Evolutionary conservation across 2,888 invertebrate genomes (phyloP).

Genomic region (Diadromus collaris): DNA sequence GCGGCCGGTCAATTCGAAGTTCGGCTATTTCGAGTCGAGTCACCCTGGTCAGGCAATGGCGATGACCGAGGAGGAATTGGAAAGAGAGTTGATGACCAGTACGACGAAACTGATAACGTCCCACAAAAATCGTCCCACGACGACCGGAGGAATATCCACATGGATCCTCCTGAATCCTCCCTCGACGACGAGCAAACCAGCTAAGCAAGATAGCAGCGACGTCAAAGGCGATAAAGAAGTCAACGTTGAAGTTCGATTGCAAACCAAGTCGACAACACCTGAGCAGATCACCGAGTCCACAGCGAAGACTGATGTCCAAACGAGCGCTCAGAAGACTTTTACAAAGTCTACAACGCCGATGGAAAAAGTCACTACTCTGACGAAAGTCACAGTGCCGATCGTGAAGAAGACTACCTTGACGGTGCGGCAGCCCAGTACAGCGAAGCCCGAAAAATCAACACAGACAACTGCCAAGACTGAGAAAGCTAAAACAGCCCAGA

Average conservation of each 20-base stretch:
- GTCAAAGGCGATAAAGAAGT: slow-evolving; percentile 14
- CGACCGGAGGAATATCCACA: slow-evolving; percentile 87
- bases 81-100: slow-evolving; percentile 79
- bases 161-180: slow-evolving; percentile 87
- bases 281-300: slow-evolving; percentile 38
- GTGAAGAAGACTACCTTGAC: slow-evolving; percentile 52
- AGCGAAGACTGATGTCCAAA: slow-evolving; percentile 52
- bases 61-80: slow-evolving; percentile 84
- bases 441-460: slow-evolving; percentile 39
- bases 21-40: slow-evolving; percentile 75
- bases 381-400: slow-evolving; percentile 33
- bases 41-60: slow-evolving; percentile 87
- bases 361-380: slow-evolving; percentile 54
- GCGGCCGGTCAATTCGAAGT: slow-evolving; percentile 77
- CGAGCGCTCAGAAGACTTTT: slow-evolving; percentile 48
- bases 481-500: slow-evolving; percentile 32
- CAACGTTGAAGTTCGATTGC: slow-evolving; percentile 38
- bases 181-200: slow-evolving; percentile 72
- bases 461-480: slow-evolving; percentile 35
- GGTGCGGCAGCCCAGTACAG: slow-evolving; percentile 35
- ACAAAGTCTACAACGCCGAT: slow-evolving; percentile 40
- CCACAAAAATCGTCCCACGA: slow-evolving; percentile 81
- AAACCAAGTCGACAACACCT: slow-evolving; percentile 41
- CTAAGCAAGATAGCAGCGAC: slow-evolving; percentile 5
- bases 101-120: slow-evolving; percentile 68